Evolutionary conservation across 2,888 invertebrate species (phyloP).

Genomic region (Serripes groenlandicus): DNA sequence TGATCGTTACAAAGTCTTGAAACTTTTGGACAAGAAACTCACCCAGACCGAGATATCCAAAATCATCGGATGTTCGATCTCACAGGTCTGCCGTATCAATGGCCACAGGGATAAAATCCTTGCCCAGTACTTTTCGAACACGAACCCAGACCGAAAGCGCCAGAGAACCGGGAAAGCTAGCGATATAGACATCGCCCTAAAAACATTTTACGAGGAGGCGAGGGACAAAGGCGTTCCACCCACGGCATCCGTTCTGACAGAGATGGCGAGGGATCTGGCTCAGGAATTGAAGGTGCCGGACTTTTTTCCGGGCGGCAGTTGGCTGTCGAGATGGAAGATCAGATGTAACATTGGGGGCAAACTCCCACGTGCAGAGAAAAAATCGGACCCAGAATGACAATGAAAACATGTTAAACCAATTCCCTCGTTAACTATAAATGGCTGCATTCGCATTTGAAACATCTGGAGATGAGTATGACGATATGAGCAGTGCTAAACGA

Average conservation of each 20-base stretch:
- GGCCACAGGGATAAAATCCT: neutral
- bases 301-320: no score
- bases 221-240: neutral
- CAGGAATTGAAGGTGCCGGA: neutral
- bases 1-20: neutral
- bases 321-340: no score
- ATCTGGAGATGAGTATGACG: no score
- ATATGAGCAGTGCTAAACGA: no score
- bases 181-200: neutral
- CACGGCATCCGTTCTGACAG: neutral
- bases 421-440: no score
- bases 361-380: no score
- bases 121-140: neutral
- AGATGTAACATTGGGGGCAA: no score
- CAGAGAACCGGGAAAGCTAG: neutral
- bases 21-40: neutral
- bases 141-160: neutral
- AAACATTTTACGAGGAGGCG: neutral
- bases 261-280: neutral
- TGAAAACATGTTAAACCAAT: no score
- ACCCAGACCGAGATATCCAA: neutral
- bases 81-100: conserved; percentile 3
- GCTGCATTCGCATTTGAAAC: no score
- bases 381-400: no score
- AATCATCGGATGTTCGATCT: neutral